Evolutionary conservation across 2,888 invertebrate genomes (phyloP).

Genomic region (Mythimna lalbum): DNA sequence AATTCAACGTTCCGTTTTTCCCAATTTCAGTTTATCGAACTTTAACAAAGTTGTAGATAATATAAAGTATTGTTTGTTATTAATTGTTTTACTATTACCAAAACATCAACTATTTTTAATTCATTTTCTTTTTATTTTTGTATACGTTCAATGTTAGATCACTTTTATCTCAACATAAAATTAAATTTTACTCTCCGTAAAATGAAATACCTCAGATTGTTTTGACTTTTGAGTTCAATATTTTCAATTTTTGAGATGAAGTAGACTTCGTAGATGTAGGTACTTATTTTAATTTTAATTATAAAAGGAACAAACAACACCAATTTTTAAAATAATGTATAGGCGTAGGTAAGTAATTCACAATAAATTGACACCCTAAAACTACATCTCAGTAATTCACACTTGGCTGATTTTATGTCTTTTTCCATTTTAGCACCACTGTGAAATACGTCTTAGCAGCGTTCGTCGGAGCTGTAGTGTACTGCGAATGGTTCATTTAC

Average conservation of each 20-base stretch:
- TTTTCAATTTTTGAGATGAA: slow-evolving; percentile 48
- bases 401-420: slow-evolving; percentile 35
- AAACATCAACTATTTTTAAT: background rate
- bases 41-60: background rate
- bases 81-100: background rate
- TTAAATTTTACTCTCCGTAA: background rate
- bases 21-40: background rate
- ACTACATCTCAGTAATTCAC: slow-evolving; percentile 10
- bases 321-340: slow-evolving; percentile 68
- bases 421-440: slow-evolving; percentile 72
- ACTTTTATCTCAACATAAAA: background rate
- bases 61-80: background rate
- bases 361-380: background rate
- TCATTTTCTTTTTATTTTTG: background rate
- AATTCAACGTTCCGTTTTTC: slow-evolving; percentile 43
- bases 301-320: slow-evolving; percentile 7
- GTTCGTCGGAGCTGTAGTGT: slow-evolving; percentile 78
- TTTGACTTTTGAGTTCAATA: slow-evolving; percentile 48
- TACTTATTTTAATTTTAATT: slow-evolving; percentile 31
- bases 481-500: slow-evolving; percentile 91
- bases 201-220: slow-evolving; percentile 41
- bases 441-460: slow-evolving; percentile 78
- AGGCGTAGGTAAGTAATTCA: slow-evolving; percentile 71
- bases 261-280: slow-evolving; percentile 1
- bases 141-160: background rate